Conservation (phyloP, 1,140 invertebrate species). For the Ostrea denselamellosa region DNA sequence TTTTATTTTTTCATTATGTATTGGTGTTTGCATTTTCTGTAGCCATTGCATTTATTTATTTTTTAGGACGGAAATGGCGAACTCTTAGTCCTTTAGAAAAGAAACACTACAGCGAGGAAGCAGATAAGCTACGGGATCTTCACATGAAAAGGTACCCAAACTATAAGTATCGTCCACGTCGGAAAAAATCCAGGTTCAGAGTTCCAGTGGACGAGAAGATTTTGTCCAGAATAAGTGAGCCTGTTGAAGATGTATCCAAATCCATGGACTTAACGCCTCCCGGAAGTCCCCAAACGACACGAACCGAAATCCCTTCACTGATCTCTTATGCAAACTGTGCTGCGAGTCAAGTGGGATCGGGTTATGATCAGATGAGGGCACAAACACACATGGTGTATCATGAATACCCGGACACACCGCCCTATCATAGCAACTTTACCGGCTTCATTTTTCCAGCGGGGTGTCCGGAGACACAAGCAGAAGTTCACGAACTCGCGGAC, state of each 20-base stretch:
- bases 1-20: too few relatives aligned
- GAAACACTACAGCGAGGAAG: constrained; percentile 98
- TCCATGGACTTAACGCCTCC: not conserved
- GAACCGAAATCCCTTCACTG: not conserved
- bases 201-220: not conserved
- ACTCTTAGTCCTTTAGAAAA: constrained; percentile 94
- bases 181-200: constrained; percentile 74
- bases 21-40: too few relatives aligned
- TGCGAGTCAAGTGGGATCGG: not conserved
- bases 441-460: not conserved
- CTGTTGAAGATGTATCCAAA: not conserved
- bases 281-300: not conserved
- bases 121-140: constrained; percentile 94
- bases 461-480: not conserved
- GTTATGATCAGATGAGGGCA: not conserved
- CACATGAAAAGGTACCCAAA: constrained; percentile 99
- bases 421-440: not conserved
- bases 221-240: not conserved
- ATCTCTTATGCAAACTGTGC: not conserved
- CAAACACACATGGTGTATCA: not conserved
- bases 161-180: constrained; percentile 92
- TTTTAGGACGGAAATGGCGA: constrained; percentile 96
- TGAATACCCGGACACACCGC: not conserved
- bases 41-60: not conserved
- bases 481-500: not conserved